Conservation (phyloP, 2,797 vertebrate species). For the Rhinoraja longicauda region DNA sequence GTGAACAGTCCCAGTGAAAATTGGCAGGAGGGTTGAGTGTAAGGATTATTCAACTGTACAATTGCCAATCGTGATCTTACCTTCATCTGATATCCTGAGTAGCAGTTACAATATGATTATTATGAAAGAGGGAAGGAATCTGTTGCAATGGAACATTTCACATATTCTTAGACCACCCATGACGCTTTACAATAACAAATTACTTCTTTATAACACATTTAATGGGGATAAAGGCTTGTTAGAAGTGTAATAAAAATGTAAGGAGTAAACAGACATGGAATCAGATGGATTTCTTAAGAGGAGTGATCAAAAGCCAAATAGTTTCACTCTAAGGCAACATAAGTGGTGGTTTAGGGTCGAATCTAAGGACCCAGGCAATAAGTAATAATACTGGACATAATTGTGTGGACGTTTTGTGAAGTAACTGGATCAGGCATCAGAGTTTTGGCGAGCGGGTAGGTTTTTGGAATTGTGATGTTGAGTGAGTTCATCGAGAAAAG, state of each 20-base stretch:
- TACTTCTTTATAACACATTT: neutral
- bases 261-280: neutral
- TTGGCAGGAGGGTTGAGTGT: neutral
- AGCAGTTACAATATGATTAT: neutral
- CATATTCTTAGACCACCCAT: neutral
- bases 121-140: neutral
- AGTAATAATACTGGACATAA: neutral
- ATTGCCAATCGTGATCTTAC: neutral
- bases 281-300: neutral
- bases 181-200: neutral
- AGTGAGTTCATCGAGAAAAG: neutral
- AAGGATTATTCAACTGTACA: neutral
- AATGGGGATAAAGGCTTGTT: neutral
- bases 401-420: too few relatives aligned
- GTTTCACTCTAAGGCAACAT: neutral
- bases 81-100: neutral
- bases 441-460: neutral
- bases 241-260: neutral
- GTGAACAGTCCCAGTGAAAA: neutral
- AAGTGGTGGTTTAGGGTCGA: neutral
- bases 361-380: neutral
- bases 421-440: neutral
- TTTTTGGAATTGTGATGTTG: neutral
- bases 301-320: neutral
- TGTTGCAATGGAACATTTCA: neutral